These are phyloP conservation scores for Neogobius melanostomus DNA, from an alignment of 2,113 vertebrate genomes.

Conservation along the genomic window DNA sequence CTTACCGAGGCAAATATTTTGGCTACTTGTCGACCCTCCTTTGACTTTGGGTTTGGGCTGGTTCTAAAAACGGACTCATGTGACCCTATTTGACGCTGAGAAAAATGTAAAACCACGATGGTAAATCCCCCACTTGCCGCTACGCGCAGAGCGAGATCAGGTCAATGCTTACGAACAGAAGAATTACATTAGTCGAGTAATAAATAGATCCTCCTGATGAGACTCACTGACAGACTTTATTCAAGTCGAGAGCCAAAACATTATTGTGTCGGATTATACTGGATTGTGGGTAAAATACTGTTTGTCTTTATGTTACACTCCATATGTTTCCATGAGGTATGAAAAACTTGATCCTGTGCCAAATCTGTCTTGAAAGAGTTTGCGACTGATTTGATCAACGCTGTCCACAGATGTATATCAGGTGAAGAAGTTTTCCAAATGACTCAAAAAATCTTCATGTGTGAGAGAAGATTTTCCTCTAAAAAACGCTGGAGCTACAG, in stretches of 20 bases:
- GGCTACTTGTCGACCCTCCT: not conserved
- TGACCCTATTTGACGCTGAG: not conserved
- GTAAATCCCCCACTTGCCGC: not conserved
- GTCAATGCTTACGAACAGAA: conserved; percentile 26
- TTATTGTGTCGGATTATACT: not conserved
- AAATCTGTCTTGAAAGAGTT: not conserved
- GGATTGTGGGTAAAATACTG: conserved; percentile 37
- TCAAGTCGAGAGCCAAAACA: conserved; percentile 17
- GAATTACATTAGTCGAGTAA: conserved; percentile 22
- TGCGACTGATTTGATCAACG: not conserved
- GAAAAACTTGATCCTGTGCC: not conserved
- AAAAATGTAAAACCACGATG: not conserved
- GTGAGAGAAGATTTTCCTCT: not conserved
- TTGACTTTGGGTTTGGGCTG: conserved; percentile 7
- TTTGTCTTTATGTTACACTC: conserved; percentile 18
- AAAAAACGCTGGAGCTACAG: not conserved
- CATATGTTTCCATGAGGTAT: not conserved
- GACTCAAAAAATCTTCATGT: not conserved
- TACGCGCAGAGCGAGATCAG: conserved; percentile 29
- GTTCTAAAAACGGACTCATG: not conserved
- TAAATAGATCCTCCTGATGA: conserved; percentile 44
- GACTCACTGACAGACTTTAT: conserved; percentile 28
- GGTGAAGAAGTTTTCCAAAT: conserved; percentile 2
- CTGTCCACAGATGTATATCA: not conserved
- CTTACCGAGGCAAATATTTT: too few species aligned